These are phyloP conservation scores for Puma concolor DNA, from an alignment of 2,113 vertebrate genomes.

Conservation along the genomic window DNA sequence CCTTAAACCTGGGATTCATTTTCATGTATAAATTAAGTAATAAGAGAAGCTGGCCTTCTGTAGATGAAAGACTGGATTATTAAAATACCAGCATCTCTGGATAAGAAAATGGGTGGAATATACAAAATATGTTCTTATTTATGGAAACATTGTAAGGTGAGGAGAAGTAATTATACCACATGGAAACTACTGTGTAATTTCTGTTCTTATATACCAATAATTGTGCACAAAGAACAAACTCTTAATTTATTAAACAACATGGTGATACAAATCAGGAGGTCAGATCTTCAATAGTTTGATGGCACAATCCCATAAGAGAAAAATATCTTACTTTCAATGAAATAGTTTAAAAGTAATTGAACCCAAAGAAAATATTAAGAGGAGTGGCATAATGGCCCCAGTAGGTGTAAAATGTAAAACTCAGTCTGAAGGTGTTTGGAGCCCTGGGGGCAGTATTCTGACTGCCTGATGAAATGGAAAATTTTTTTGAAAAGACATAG, in stretches of 20 bases:
- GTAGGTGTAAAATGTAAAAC: not conserved
- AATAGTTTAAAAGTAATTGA: constrained; percentile 21
- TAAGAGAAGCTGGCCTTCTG: constrained; percentile 50
- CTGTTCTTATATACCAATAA: constrained; percentile 8
- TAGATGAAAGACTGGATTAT: constrained; percentile 48
- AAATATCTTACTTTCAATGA: not conserved
- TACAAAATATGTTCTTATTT: constrained; percentile 49
- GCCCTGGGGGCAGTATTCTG: not conserved
- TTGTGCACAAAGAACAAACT: constrained; percentile 22
- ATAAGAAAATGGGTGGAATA: constrained; percentile 56
- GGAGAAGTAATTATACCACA: not conserved
- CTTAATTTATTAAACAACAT: constrained; percentile 49
- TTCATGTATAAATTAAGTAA: constrained; percentile 25
- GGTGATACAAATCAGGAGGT: not conserved
- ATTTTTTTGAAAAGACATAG: constrained; percentile 1
- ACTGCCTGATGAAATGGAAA: not conserved
- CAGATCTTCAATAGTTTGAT: not conserved
- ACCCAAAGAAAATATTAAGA: not conserved
- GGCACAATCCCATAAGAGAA: not conserved
- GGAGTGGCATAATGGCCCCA: not conserved
- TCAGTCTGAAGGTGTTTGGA: not conserved
- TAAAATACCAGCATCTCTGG: constrained; percentile 5
- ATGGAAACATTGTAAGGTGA: constrained; percentile 53
- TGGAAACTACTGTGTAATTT: not conserved
- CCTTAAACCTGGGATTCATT: constrained; percentile 46